A percentile compares a stretch with the other conserved stretches of the same genome.
These are phyloP conservation scores for Trichogramma dendrolimi DNA, from an alignment of 2,888 invertebrate species.

Conservation along the genomic window DNA sequence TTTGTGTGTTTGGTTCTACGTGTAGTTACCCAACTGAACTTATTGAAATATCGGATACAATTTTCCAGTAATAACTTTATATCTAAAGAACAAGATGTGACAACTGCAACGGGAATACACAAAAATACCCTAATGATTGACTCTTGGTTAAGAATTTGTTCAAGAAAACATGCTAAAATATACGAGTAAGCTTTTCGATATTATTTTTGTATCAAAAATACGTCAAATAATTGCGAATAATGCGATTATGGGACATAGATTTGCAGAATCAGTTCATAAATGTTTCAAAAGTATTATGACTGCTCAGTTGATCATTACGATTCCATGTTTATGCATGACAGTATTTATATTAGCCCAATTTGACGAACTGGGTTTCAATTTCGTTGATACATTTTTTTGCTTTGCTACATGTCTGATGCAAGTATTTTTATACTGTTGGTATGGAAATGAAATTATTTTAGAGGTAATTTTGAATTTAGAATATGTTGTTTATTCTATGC, in stretches of 20 bases:
- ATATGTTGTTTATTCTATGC: too few relatives aligned
- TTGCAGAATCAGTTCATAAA: conserved; percentile 11
- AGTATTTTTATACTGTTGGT: conserved; percentile 22
- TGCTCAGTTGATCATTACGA: conserved; percentile 6
- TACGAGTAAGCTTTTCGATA: too few relatives aligned
- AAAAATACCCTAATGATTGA: too few relatives aligned
- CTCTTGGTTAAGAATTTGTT: too few relatives aligned
- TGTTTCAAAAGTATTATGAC: conserved; percentile 11
- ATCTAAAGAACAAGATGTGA: too few relatives aligned
- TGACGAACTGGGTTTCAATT: conserved; percentile 11
- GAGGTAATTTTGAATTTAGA: conserved; percentile 6
- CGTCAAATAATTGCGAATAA: too few relatives aligned
- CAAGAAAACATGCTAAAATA: too few relatives aligned
- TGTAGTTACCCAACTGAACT: conserved; percentile 10
- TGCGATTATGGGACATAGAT: not conserved
- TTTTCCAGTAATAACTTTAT: not conserved
- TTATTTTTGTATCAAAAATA: too few relatives aligned
- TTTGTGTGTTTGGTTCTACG: conserved; percentile 11
- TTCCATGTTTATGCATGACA: conserved; percentile 15
- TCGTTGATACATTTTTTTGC: conserved; percentile 13
- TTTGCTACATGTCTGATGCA: conserved; percentile 11
- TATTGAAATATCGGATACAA: conserved; percentile 13
- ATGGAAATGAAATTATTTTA: conserved; percentile 17
- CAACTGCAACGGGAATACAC: too few relatives aligned
- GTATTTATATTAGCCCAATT: conserved; percentile 13